phyloP scores from a whole-genome alignment of 1,140 invertebrate species.

The Daktulosphaira vitifoliae region DNA sequence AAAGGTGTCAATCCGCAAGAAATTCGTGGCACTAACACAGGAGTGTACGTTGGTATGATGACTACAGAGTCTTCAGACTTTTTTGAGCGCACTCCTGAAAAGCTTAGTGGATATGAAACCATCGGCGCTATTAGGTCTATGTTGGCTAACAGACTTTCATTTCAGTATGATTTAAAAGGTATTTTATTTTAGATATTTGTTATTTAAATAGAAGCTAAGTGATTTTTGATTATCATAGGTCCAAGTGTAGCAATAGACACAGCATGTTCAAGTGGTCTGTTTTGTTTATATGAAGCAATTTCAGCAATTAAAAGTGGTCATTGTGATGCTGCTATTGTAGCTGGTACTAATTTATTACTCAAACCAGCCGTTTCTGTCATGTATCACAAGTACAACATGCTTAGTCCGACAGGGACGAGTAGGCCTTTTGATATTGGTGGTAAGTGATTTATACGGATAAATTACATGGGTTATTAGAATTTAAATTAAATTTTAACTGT shows the following conservation, averaged over 20 bases:
- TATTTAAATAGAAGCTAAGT: background rate
- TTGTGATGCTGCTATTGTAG: constrained; percentile 58
- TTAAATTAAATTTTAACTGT: no score
- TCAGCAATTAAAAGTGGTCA: constrained; percentile 48
- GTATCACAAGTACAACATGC: constrained; percentile 39
- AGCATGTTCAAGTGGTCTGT: constrained; percentile 34
- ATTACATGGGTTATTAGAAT: no score
- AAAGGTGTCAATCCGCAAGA: constrained; percentile 45
- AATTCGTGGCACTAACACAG: constrained; percentile 48
- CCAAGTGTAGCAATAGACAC: constrained; percentile 36
- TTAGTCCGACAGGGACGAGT: constrained; percentile 15
- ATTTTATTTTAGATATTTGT: background rate
- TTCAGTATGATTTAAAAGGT: constrained; percentile 56
- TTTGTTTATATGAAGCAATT: constrained; percentile 43
- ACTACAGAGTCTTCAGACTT: constrained; percentile 34
- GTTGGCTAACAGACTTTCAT: constrained; percentile 59
- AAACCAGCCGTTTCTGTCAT: constrained; percentile 51
- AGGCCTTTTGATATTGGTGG: constrained; percentile 31
- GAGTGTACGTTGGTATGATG: constrained; percentile 48
- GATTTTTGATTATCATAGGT: constrained; percentile 12
- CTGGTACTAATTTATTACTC: constrained; percentile 50
- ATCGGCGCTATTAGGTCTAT: constrained; percentile 57
- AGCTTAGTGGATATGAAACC: constrained; percentile 51
- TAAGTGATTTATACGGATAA: background rate
- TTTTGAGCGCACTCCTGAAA: constrained; percentile 28